Conservation (phyloP, 2,797 vertebrate species). For the Acrossocheilus fasciatus region DNA sequence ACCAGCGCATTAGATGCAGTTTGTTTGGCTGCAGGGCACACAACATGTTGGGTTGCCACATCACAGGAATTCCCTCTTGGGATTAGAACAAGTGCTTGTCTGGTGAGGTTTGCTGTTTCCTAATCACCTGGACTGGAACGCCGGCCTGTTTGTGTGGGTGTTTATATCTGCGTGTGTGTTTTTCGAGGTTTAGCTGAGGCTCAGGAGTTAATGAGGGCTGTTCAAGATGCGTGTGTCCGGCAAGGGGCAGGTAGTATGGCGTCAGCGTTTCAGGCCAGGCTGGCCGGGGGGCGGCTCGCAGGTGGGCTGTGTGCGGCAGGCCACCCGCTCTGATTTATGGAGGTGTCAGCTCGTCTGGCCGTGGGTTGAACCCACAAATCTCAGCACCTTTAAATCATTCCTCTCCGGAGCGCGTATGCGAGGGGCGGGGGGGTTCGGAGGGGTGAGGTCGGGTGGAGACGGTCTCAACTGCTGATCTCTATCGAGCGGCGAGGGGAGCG, state of each 20-base stretch:
- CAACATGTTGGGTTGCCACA: constrained; percentile 61
- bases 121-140: constrained; percentile 60
- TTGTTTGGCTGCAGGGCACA: constrained; percentile 64
- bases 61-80: constrained; percentile 57
- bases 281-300: constrained; percentile 62
- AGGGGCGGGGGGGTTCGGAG: background rate
- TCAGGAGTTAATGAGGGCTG: constrained; percentile 63
- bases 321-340: constrained; percentile 71
- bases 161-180: constrained; percentile 57
- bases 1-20: constrained; percentile 58
- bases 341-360: constrained; percentile 71
- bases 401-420: constrained; percentile 52
- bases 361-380: constrained; percentile 76
- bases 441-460: constrained; percentile 47
- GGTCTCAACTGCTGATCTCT: constrained; percentile 61
- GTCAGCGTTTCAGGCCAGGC: constrained; percentile 63
- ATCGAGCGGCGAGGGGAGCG: constrained; percentile 54
- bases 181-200: constrained; percentile 60
- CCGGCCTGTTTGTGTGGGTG: constrained; percentile 55
- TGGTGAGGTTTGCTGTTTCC: constrained; percentile 63
- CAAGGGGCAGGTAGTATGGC: constrained; percentile 51
- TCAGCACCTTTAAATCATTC: constrained; percentile 77
- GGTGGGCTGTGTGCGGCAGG: constrained; percentile 63
- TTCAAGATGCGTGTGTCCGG: constrained; percentile 62
- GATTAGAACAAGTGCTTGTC: constrained; percentile 60